Evolutionary conservation across 2,113 vertebrate genomes (phyloP).

Genomic region (Arenaria interpres): DNA sequence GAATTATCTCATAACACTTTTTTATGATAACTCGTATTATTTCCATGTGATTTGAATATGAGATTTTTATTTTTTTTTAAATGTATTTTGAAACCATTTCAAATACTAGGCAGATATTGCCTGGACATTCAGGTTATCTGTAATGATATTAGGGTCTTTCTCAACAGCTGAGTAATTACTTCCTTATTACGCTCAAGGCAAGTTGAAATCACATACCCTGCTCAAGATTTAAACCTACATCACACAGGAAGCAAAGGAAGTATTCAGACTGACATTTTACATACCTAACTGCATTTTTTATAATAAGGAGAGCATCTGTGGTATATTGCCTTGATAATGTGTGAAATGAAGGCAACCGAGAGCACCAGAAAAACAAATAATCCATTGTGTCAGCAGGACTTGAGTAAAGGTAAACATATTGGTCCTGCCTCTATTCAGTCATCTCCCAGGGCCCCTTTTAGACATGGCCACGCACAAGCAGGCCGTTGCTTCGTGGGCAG

Average conservation of each 20-base stretch:
- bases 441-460: not conserved
- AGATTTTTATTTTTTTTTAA: not conserved
- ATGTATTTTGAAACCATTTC: slow-evolving; percentile 70
- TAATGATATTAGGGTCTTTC: slow-evolving; percentile 62
- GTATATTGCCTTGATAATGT: slow-evolving; percentile 28
- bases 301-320: not conserved
- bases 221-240: slow-evolving; percentile 59
- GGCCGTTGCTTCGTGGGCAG: not conserved
- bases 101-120: slow-evolving; percentile 63
- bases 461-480: rapidly evolving
- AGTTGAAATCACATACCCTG: slow-evolving; percentile 47
- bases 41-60: slow-evolving; percentile 71
- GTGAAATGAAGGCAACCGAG: not conserved
- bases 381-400: not conserved
- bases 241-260: not conserved
- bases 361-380: not conserved
- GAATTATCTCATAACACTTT: slow-evolving; percentile 71
- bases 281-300: not conserved
- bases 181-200: slow-evolving; percentile 55
- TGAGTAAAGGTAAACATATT: rapidly evolving
- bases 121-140: slow-evolving; percentile 53
- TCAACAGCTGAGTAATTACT: slow-evolving; percentile 70
- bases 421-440: not conserved
- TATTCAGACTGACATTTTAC: slow-evolving; percentile 54
- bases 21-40: slow-evolving; percentile 67